Percentiles rank a stretch among this genome's conserved stretches.
Conservation (phyloP, 2,113 vertebrate genomes). For the Tretioscincus oriximinensis region DNA sequence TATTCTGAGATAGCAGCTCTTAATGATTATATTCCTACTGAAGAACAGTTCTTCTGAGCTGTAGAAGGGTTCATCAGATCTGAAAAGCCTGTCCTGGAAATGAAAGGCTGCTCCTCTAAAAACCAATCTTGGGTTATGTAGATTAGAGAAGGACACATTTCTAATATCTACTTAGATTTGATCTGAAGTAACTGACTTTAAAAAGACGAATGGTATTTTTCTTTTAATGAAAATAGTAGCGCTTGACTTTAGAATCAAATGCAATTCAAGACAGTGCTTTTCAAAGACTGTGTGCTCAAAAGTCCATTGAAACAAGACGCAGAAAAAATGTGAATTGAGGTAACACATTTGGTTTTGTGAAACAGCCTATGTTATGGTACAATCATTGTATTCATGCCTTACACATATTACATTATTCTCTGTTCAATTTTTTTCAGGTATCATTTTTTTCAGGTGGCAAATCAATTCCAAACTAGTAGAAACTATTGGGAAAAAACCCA, state of each 20-base stretch:
- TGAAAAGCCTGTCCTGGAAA: no score
- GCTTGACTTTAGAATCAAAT: background rate
- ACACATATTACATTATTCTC: background rate
- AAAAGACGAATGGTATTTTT: background rate
- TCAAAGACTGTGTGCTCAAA: background rate
- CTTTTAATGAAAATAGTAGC: background rate
- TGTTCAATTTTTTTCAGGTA: background rate
- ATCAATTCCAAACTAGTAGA: background rate
- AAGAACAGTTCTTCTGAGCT: no score
- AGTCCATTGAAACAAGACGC: background rate
- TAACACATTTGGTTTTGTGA: background rate
- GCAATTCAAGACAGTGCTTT: background rate
- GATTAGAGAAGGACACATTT: background rate
- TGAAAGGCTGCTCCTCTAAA: no score
- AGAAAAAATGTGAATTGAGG: background rate
- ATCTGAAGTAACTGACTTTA: background rate
- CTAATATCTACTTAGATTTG: background rate
- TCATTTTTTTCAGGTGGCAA: background rate
- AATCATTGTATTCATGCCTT: background rate
- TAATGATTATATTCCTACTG: no score
- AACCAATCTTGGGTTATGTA: no score
- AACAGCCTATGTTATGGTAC: background rate
- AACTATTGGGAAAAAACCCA: background rate
- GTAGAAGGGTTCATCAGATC: no score
- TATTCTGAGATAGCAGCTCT: no score